These are phyloP conservation scores for Onychomys torridus DNA, from an alignment of 2,797 vertebrate species.

Conservation along the genomic window DNA sequence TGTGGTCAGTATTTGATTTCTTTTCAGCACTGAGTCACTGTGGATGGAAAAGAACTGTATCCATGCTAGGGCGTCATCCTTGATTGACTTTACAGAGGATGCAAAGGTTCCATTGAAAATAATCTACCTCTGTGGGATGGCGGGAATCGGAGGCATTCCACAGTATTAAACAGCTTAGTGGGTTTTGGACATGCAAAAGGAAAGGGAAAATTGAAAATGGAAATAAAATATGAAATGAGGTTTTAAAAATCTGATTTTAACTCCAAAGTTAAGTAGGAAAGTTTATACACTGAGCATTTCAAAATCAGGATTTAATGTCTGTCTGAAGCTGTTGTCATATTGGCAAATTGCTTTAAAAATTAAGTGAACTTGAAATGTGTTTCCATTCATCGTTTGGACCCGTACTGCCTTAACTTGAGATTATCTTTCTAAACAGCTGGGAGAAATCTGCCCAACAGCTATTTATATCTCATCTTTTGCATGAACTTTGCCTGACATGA, in stretches of 20 bases:
- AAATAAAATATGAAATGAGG: slow-evolving; percentile 80
- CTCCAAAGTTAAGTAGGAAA: slow-evolving; percentile 66
- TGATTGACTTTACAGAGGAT: slow-evolving; percentile 84
- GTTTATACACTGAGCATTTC: slow-evolving; percentile 56
- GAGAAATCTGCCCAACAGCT: not conserved
- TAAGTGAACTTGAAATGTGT: slow-evolving; percentile 47
- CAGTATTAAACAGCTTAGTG: slow-evolving; percentile 81
- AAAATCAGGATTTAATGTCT: slow-evolving; percentile 64
- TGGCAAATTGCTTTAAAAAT: slow-evolving; percentile 68
- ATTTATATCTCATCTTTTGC: slow-evolving; percentile 44
- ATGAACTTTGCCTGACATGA: slow-evolving; percentile 29
- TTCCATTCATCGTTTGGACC: slow-evolving; percentile 51
- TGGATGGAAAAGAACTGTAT: slow-evolving; percentile 76
- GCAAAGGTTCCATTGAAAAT: slow-evolving; percentile 77
- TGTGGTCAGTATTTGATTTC: slow-evolving; percentile 87
- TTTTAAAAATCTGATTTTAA: slow-evolving; percentile 70
- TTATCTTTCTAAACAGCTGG: slow-evolving; percentile 58
- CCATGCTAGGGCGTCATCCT: slow-evolving; percentile 60
- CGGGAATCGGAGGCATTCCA: slow-evolving; percentile 78
- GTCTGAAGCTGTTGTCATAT: slow-evolving; percentile 32
- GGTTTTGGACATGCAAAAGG: slow-evolving; percentile 78
- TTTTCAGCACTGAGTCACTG: slow-evolving; percentile 69
- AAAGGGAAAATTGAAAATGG: slow-evolving; percentile 68
- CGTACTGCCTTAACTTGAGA: slow-evolving; percentile 8
- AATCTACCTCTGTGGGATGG: slow-evolving; percentile 75